Evolutionary conservation across 2,113 vertebrate species (phyloP), one percentile per base, ranked within the genome.

Genomic region (Podiceps cristatus): DNA sequence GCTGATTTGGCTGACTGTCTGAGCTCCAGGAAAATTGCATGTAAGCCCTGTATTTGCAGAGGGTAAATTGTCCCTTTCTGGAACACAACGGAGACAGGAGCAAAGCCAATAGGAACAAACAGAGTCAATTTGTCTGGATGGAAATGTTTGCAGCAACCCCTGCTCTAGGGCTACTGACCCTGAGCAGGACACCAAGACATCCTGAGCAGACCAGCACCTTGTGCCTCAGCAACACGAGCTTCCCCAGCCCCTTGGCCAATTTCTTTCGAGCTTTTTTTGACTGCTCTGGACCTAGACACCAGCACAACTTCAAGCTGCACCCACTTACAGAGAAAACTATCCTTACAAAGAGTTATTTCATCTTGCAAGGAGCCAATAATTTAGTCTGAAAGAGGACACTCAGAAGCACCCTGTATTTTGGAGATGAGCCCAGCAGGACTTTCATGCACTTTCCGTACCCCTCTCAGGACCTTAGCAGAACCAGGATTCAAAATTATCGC

Each of bases 1-100:
- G 86, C 86, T 95, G 92, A 82, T 94, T 92, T 95, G 96, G 71
- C 94, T 88, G 72, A 86, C 75, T 67, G 49, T 72, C n/a, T 3
- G 6, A 88, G 72, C 71, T 94, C 88, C 72, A 88, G 88, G 88
- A 97, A 92, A 97, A 92, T 9, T 76, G 63, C 72, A 71, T 58
- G 45, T 71, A 91, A 80, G 64, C 20, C 63, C 31, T 91, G 83
- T 35, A 80, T 71, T 84, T 73, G 63, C 56, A 84, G 64, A 92
- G 83, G 52, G 72, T 95, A 93, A 95, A 95, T 82, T 93, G 66
- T 85, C 72, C 35, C 44, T 64, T 86, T 90, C 72, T 88, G 71
- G 83, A 94, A 81, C 68, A 81, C 64, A 67, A 75, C 88, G 35
- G 44, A 88, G n/a, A 76, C 31, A 95, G 62, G 23, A 95, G 35